phyloP scores from a whole-genome alignment of 2,888 invertebrate species.

The Phaedon cochleariae region DNA sequence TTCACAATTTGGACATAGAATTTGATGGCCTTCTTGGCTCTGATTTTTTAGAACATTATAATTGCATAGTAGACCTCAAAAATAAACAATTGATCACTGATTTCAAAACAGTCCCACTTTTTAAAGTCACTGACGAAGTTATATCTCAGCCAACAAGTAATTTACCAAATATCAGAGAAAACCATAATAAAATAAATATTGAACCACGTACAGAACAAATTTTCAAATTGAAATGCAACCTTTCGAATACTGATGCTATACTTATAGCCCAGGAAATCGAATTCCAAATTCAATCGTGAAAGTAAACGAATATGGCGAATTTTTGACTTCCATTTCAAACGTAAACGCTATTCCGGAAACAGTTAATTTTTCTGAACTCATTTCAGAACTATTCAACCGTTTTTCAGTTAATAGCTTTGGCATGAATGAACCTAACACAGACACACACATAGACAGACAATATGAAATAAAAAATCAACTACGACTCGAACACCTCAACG shows the following conservation, averaged over 20 bases:
- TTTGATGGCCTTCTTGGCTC: background rate
- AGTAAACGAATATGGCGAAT: slow-evolving; percentile 7
- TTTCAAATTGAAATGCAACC: background rate
- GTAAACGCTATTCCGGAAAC: background rate
- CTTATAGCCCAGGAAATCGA: slow-evolving; percentile 5
- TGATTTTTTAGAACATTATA: slow-evolving; percentile 7
- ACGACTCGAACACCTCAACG: slow-evolving; percentile 8
- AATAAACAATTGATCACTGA: slow-evolving; percentile 1
- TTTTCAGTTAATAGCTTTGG: background rate
- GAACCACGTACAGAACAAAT: background rate
- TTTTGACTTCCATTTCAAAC: slow-evolving; percentile 17
- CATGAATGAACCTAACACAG: background rate
- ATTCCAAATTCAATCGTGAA: slow-evolving; percentile 15
- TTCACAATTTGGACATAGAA: background rate
- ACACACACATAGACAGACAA: background rate
- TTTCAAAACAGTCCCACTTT: background rate
- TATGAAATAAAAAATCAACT: slow-evolving; percentile 8
- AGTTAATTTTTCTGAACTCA: background rate
- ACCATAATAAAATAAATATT: background rate
- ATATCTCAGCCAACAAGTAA: background rate
- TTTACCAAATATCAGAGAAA: too few species aligned
- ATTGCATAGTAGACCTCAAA: slow-evolving; percentile 1
- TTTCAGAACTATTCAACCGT: background rate
- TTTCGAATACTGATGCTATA: background rate
- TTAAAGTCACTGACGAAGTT: too few species aligned